Base-by-base conservation (phyloP, 2,797 vertebrate species). In the Alfaro cultratus region DNA sequence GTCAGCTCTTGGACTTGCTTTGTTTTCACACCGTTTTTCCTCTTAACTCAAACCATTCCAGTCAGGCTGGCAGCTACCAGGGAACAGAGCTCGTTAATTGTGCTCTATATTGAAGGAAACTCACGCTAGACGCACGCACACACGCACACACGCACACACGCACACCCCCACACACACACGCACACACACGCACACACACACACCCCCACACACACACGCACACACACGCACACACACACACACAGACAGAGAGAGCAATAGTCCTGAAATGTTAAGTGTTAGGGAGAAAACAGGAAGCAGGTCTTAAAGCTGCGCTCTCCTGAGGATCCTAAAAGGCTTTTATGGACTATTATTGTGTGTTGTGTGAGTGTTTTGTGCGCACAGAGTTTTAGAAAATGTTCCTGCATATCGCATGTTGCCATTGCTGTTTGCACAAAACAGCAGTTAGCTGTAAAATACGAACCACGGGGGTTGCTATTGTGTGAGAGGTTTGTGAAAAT, bases 311-410 rank as follows among this genome's bases (percentile, higher is more conserved):
- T 45, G 57, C 29, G 84, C 88, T 92, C 95, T 95, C 95, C 75
- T 55, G 94, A 94, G 94, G 84, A 82, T 94, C 86, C 91, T 95
- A 92, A 96, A 96, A 91, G 75, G 80, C 79, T 90, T 94, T 94
- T 95, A 95, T 95, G 91, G 93, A 93, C 93, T 93, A 94, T 92
- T 91, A 94, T 87, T 90, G 86, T 92, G 88, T 86, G 83, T 91
- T 89, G 86, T 49, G 53, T 79, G 73, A 70, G 51, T 57, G 45
- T 79, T 53, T 67, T n/a, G 67, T 75, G 47, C 43, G 9, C 51
- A 74, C 60, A 68, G 57, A 60, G 31, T 29, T 60, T 6, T 60
- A 60, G 15, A 62, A 60, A 60, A 60, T 12, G 26, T 55, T 55
- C 81, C 80, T 86, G 49, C 75, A 46, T 87, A 92, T 78, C 91